Conservation (phyloP, 2,888 invertebrate species). For the Oscheius myriophilus region DNA sequence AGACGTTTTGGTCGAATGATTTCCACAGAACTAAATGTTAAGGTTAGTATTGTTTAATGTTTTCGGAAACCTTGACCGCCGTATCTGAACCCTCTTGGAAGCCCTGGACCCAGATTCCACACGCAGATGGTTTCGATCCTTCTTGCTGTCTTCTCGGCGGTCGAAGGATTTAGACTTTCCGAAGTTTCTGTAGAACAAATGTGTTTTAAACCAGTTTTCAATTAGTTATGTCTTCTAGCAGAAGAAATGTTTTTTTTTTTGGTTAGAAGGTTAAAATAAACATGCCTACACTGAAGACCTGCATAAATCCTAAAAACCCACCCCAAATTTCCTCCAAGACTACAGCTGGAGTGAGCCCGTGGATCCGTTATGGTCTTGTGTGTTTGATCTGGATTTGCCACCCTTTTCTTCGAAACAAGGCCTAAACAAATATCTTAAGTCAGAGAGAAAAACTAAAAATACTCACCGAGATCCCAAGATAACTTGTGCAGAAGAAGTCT, state of each 20-base stretch:
- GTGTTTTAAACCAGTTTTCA: too few species aligned
- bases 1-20: constrained; percentile 68
- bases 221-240: too few species aligned
- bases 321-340: constrained; percentile 54
- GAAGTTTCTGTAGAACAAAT: constrained; percentile 50
- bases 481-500: constrained; percentile 69
- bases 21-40: constrained; percentile 63
- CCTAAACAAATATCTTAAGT: constrained; percentile 24
- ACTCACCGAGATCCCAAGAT: constrained; percentile 66
- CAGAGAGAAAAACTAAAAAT: not conserved
- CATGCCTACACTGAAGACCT: too few species aligned
- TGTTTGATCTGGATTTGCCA: constrained; percentile 37
- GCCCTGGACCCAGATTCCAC: constrained; percentile 65
- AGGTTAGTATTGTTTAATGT: not conserved
- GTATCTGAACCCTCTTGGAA: constrained; percentile 66
- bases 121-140: constrained; percentile 63
- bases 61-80: constrained; percentile 59
- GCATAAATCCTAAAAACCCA: too few species aligned
- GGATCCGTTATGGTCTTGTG: constrained; percentile 59
- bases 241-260: too few species aligned
- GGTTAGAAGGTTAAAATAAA: too few species aligned
- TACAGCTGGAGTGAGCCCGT: constrained; percentile 62
- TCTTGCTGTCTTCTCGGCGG: constrained; percentile 53
- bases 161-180: constrained; percentile 68
- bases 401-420: constrained; percentile 54